phyloP scores from a whole-genome alignment of 37 sponge, comb jelly and placozoan species.

The Ephydatia muelleri region DNA sequence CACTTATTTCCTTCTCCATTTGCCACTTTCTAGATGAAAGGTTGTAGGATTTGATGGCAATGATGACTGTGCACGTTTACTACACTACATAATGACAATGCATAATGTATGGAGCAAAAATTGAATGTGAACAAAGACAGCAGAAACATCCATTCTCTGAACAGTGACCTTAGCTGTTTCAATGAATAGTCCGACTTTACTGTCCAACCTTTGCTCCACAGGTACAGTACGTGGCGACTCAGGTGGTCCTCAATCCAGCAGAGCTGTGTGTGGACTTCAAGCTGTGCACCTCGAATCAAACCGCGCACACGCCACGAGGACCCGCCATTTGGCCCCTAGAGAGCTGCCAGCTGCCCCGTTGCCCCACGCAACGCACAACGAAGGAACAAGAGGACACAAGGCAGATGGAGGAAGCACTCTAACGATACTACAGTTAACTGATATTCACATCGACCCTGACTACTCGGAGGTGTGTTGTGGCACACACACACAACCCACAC shows the following conservation, averaged over 20 bases:
- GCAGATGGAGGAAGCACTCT: constrained; percentile 1
- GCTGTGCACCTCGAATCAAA: constrained; percentile 12
- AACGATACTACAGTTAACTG: constrained; percentile 68
- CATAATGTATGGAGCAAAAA: no score
- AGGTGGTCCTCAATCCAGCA: constrained; percentile 21
- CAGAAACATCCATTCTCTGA: no score
- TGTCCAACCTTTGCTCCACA: constrained; percentile 12
- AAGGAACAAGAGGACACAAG: background rate
- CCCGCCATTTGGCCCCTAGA: background rate
- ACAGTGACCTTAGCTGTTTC: no score
- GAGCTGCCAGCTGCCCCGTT: background rate
- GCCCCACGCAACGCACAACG: background rate
- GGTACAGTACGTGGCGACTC: constrained; percentile 46
- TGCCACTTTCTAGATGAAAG: no score
- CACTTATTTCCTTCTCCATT: no score
- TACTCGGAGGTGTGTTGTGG: constrained; percentile 36
- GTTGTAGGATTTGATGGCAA: no score
- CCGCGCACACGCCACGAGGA: background rate
- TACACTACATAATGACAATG: no score
- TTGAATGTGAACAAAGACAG: no score
- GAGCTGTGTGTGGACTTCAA: constrained; percentile 31
- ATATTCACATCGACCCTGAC: constrained; percentile 69
- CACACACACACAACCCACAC: background rate
- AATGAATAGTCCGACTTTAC: background rate
- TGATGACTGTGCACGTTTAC: no score